These are phyloP conservation scores for Poeciliopsis presidionis DNA, from an alignment of 2,797 vertebrate species.

Conservation along the genomic window DNA sequence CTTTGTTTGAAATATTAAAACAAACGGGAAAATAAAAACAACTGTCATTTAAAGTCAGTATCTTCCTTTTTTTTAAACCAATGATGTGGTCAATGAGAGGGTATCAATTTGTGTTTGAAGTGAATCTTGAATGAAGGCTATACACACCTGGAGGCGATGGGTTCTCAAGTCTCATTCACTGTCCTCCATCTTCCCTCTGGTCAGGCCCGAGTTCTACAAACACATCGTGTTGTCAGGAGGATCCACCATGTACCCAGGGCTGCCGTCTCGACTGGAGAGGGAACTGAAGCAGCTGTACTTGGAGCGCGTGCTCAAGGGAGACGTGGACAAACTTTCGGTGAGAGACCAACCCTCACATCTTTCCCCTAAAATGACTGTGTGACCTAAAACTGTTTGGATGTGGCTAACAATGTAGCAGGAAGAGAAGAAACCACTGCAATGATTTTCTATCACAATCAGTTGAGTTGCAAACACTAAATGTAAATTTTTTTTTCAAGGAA, in stretches of 20 bases:
- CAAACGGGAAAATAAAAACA: neutral
- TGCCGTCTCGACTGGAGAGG: slow-evolving; percentile 95
- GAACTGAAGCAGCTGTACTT: slow-evolving; percentile 98
- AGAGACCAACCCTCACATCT: slow-evolving; percentile 45
- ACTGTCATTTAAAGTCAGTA: neutral
- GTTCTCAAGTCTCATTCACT: slow-evolving; percentile 7
- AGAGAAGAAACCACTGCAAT: neutral
- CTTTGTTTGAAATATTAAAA: neutral
- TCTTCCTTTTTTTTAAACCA: neutral
- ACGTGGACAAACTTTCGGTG: slow-evolving; percentile 98
- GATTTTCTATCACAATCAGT: slow-evolving; percentile 4
- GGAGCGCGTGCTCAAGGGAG: slow-evolving; percentile 96
- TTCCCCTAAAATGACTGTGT: neutral
- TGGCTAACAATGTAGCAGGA: slow-evolving; percentile 12
- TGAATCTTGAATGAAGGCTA: neutral
- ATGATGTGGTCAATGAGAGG: neutral
- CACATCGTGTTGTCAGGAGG: slow-evolving; percentile 98
- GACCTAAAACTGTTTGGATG: slow-evolving; percentile 6
- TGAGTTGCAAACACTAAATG: neutral
- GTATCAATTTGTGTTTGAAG: neutral
- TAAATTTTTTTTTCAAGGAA: neutral
- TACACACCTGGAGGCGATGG: too few species aligned
- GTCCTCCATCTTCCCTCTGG: neutral
- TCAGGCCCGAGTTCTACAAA: slow-evolving; percentile 97
- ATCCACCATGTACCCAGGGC: slow-evolving; percentile 98